phyloP scores from a whole-genome alignment of 2,113 vertebrate genomes.

The Eonycteris spelaea region DNA sequence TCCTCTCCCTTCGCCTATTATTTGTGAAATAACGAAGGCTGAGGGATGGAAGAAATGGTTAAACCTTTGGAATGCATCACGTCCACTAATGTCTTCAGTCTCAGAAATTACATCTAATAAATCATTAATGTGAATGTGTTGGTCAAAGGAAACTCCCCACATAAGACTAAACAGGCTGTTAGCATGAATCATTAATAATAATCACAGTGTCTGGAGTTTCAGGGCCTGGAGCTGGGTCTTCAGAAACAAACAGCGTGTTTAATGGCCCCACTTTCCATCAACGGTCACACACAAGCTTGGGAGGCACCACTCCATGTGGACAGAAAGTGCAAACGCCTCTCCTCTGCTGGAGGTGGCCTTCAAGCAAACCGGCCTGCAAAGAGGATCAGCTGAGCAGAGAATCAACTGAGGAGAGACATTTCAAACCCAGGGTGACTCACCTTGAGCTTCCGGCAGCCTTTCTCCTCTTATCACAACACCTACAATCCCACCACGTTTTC shows the following conservation, averaged over 20 bases:
- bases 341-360: neutral
- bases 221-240: neutral
- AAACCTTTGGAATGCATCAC: neutral
- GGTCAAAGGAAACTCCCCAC: neutral
- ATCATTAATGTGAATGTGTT: neutral
- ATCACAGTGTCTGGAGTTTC: neutral
- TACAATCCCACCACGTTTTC: rapidly evolving
- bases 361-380: neutral
- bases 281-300: neutral
- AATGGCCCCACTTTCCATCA: neutral
- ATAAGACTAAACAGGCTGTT: neutral
- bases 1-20: neutral
- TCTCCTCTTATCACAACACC: neutral
- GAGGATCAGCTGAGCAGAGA: neutral
- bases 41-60: neutral
- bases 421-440: neutral
- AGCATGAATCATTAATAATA: neutral
- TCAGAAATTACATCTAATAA: neutral
- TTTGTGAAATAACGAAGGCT: rapidly evolving
- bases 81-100: neutral
- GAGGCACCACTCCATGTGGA: neutral
- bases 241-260: neutral
- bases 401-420: neutral
- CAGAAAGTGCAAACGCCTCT: neutral
- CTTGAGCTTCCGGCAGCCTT: rapidly evolving